Conservation (phyloP, 2,113 vertebrate genomes). For the Halcyon malimbica region DNA sequence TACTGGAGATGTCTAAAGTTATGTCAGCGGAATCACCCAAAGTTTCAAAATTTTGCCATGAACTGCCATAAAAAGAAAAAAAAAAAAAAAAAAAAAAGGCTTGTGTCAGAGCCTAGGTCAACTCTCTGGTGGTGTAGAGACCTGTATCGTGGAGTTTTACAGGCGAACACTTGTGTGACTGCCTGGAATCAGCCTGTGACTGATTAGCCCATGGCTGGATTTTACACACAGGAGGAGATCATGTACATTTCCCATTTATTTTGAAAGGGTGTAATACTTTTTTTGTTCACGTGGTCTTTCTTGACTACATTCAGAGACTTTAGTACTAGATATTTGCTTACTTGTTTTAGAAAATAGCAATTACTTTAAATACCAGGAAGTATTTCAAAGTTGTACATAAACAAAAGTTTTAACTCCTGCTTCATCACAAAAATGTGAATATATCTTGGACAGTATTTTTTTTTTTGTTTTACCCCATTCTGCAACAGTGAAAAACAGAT, state of each 20-base stretch:
- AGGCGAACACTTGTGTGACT: not conserved
- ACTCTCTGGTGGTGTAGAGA: not conserved
- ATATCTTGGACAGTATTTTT: not conserved
- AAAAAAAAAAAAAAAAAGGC: too few relatives aligned
- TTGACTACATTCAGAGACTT: not conserved
- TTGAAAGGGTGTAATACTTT: not conserved
- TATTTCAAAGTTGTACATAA: not conserved
- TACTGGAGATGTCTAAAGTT: not conserved
- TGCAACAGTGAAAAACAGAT: not conserved
- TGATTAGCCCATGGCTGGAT: not conserved
- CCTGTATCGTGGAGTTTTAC: accelerated
- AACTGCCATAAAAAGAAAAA: not conserved
- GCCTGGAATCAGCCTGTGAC: not conserved
- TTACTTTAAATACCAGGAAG: not conserved
- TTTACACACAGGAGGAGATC: not conserved
- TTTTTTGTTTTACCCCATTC: not conserved
- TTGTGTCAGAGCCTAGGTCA: not conserved
- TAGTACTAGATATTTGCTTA: not conserved
- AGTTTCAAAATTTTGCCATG: not conserved
- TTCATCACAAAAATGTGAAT: not conserved
- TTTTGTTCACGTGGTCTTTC: not conserved
- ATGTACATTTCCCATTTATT: not conserved
- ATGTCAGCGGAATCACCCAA: not conserved
- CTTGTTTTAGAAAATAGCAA: not conserved
- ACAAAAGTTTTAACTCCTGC: not conserved